Percentiles rank a stretch among this genome's conserved stretches.
Evolutionary conservation across 2,113 vertebrate species (phyloP).

Genomic region (Oreochromis tanganicae): DNA sequence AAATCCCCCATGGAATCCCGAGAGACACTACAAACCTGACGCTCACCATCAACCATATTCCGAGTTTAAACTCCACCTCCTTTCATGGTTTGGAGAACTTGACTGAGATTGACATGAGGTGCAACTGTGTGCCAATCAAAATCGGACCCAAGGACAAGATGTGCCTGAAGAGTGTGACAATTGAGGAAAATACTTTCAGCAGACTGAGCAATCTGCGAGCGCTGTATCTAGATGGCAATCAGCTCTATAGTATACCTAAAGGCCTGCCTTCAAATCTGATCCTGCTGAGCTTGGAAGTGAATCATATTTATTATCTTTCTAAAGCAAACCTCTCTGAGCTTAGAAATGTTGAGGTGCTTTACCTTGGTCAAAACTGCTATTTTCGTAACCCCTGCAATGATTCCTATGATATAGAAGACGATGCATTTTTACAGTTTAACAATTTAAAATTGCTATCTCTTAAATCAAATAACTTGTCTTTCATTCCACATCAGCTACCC

Average conservation of each 20-base stretch:
- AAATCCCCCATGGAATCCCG: slow-evolving; percentile 81
- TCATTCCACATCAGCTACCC: slow-evolving; percentile 77
- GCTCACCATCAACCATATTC: slow-evolving; percentile 88
- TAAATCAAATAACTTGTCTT: slow-evolving; percentile 87
- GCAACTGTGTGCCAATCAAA: slow-evolving; percentile 87
- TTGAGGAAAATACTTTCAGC: slow-evolving; percentile 76
- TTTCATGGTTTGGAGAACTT: slow-evolving; percentile 78
- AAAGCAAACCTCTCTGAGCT: slow-evolving; percentile 79
- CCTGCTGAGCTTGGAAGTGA: slow-evolving; percentile 89
- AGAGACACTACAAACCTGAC: slow-evolving; percentile 85
- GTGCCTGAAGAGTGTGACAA: slow-evolving; percentile 61
- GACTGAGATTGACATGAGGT: slow-evolving; percentile 87
- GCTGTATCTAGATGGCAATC: slow-evolving; percentile 90
- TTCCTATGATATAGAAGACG: slow-evolving; percentile 77
- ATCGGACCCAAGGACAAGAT: slow-evolving; percentile 81
- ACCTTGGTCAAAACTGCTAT: slow-evolving; percentile 93
- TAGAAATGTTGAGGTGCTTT: slow-evolving; percentile 76
- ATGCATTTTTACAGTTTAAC: slow-evolving; percentile 76
- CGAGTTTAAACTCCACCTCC: slow-evolving; percentile 69
- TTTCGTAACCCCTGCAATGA: slow-evolving; percentile 88
- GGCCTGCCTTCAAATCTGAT: slow-evolving; percentile 77
- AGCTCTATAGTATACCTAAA: slow-evolving; percentile 79
- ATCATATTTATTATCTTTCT: slow-evolving; percentile 77
- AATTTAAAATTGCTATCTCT: slow-evolving; percentile 82
- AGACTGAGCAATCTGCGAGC: slow-evolving; percentile 74